Evolutionary conservation across 2,888 invertebrate genomes (phyloP).

Genomic region (Agrotis exclamationis): DNA sequence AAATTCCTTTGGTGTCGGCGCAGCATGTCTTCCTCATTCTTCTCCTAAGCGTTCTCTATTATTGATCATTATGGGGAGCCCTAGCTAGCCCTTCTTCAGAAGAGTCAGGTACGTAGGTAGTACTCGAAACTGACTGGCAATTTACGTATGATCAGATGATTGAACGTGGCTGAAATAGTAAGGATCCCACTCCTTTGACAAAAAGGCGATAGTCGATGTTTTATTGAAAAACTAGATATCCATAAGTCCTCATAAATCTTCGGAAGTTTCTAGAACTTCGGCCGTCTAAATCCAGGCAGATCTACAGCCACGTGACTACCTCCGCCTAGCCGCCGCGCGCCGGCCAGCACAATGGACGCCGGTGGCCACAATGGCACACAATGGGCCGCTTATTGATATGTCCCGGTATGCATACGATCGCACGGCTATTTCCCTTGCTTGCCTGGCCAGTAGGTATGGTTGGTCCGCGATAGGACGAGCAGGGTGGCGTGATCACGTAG

Average conservation of each 20-base stretch:
- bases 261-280: slow-evolving; percentile 30
- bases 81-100: too few species aligned
- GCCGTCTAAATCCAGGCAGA: slow-evolving; percentile 37
- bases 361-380: slow-evolving; percentile 51
- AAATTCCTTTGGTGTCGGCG: too few species aligned
- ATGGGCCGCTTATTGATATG: slow-evolving; percentile 57
- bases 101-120: too few species aligned
- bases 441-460: slow-evolving; percentile 23
- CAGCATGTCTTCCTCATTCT: too few species aligned
- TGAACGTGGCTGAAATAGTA: too few species aligned
- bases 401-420: slow-evolving; percentile 53
- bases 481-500: slow-evolving; percentile 39
- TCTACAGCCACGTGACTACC: slow-evolving; percentile 49
- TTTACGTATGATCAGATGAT: too few species aligned
- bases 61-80: too few species aligned
- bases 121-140: too few species aligned
- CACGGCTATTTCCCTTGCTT: slow-evolving; percentile 45
- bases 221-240: neutral
- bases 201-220: neutral
- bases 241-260: too few species aligned
- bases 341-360: slow-evolving; percentile 53
- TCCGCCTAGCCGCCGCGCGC: slow-evolving; percentile 25
- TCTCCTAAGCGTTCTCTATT: too few species aligned
- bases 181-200: too few species aligned
- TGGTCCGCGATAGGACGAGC: slow-evolving; percentile 3